Percentiles rank a stretch among this genome's conserved stretches.
phyloP scores from a whole-genome alignment of 2,888 invertebrate species.

The Digitonthophagus gazella region DNA sequence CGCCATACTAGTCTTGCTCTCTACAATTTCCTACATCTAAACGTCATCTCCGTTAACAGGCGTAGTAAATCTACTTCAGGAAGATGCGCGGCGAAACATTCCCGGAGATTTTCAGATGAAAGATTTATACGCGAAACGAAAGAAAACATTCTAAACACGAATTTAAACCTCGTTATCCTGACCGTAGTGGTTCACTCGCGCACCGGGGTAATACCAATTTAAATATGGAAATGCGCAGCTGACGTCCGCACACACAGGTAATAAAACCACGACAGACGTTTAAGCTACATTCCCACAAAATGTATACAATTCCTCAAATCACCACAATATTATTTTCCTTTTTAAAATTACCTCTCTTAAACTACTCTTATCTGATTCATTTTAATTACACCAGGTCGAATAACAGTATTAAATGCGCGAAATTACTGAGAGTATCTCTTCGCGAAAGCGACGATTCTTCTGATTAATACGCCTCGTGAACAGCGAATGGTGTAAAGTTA shows the following conservation, averaged over 20 bases:
- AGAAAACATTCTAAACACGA: neutral
- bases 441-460: constrained; percentile 13
- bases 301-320: neutral
- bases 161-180: neutral
- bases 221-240: constrained; percentile 17
- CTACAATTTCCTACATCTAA: neutral
- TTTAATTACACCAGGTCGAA: neutral
- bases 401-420: neutral
- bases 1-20: no score
- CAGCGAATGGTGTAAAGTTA: constrained; percentile 37
- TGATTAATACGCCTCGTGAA: constrained; percentile 53
- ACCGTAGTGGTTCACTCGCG: neutral
- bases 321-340: no score
- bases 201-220: constrained; percentile 6
- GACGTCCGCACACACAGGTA: constrained; percentile 4
- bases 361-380: no score
- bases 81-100: neutral
- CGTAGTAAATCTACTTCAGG: neutral
- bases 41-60: neutral
- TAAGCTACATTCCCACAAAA: neutral
- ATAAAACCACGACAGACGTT: neutral
- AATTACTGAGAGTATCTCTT: neutral
- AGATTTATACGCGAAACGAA: neutral
- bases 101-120: neutral
- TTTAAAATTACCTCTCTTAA: no score